Evolutionary conservation across 2,113 vertebrate genomes (phyloP), one percentile per base, ranked within the genome.

Genomic region (Chloropsis cyanopogon): DNA sequence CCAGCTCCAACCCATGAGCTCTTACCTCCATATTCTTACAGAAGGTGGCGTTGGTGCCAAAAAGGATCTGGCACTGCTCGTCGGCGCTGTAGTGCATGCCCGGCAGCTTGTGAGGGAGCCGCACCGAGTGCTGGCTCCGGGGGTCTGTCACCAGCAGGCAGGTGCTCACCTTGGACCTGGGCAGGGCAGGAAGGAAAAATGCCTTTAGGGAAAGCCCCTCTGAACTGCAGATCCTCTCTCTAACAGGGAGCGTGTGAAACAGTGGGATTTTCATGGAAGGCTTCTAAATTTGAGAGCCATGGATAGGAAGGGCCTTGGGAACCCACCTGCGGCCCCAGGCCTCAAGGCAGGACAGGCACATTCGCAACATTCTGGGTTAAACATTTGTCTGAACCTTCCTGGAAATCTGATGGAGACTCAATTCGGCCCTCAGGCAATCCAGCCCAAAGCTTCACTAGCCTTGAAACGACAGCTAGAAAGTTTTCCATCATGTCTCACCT

Each of bases 71-170:
- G 97, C 99, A 99, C 96, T 99, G 99, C 56, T 99, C 98, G 4
- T 99, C 98, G 7, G 98, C 98, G 4, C 99, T 99, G 97, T 99
- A 99, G 97, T 99, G 99, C 99, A 99, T 99, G 44, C 99, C 99
- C 0, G 99, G 99, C 77, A 99, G 98, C 91, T 99, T 99, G 95
- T 98, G 98, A 6, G 99, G 98, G 41, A 99, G 98, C 24, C 97
- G 98, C 37, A 99, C 96, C 0, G 97, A 97, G 2, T 98, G 98
- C 0, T 95, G 98, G 92, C 98, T 99, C n/a, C 99, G 97, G 3
- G 98, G 98, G 88, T 99, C 99, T 2, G 99, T 99, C 81, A 98
- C 97, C 94, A 98, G 96, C 33, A 99, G 96, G 22, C 99, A 99
- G 18, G 95, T 96, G 91, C 99, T 99, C 86, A 98, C 98, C 97